Evolutionary conservation across 2,113 vertebrate genomes (phyloP).

Genomic region (Sterna hirundo): DNA sequence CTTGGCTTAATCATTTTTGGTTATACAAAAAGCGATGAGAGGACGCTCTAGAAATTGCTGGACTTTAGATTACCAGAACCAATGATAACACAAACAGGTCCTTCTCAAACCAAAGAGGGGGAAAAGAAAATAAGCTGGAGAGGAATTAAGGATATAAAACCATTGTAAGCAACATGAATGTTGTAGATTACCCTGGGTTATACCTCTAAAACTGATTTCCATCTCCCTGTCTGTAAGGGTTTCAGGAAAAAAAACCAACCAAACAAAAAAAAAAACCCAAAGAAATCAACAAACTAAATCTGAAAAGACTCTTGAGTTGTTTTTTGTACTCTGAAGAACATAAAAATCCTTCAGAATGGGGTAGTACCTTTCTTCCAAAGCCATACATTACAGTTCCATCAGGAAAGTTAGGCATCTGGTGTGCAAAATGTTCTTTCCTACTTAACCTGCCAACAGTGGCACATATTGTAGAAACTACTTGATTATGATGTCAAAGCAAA

Average conservation of each 20-base stretch:
- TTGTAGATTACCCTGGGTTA: background rate
- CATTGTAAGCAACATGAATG: background rate
- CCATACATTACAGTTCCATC: background rate
- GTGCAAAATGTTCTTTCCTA: background rate
- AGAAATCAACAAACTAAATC: background rate
- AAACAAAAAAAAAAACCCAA: background rate
- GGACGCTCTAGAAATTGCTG: background rate
- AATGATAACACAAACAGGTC: background rate
- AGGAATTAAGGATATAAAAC: background rate
- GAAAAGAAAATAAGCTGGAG: background rate
- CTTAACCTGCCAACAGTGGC: background rate
- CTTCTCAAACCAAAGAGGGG: background rate
- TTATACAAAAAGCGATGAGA: background rate
- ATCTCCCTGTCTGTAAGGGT: background rate
- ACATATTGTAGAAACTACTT: background rate
- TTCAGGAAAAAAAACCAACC: background rate
- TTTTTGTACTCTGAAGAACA: background rate
- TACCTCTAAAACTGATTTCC: background rate
- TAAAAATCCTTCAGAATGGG: background rate
- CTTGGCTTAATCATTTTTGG: background rate
- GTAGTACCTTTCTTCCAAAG: background rate
- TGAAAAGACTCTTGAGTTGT: background rate
- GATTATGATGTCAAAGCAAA: conserved; percentile 24
- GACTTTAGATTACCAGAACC: background rate
- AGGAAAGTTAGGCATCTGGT: background rate